Base-by-base conservation (phyloP, 2,113 vertebrate genomes). In the Puffinus mauretanicus region DNA sequence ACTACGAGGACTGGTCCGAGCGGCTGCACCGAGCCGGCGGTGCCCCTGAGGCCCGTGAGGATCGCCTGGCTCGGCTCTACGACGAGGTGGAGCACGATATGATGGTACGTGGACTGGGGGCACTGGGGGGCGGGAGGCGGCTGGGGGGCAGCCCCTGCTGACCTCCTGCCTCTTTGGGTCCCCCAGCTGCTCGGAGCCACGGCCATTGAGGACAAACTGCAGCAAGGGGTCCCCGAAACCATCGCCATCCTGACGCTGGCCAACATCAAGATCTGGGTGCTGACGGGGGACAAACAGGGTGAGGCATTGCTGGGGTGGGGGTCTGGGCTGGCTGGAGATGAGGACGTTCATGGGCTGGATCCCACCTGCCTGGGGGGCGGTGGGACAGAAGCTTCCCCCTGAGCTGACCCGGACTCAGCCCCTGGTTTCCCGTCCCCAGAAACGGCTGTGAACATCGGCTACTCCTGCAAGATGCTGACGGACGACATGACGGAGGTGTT, bases 251-350 rank as follows among this genome's bases (percentile, higher is more conserved):
- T 99, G 36, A 99, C 99, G 0, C 96, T 99, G 91, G 99, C 99
- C 92, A 99, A 99, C 97, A 99, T 99, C 95, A 99, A 99, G 97
- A 99, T 99, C 92, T 99, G 99, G 99, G 99, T 99, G 96, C 98
- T 99, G 36, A 99, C 99, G 0, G 99, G 99, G 90, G 99, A 99
- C 97, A 99, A 99, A 30, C 99, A 99, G 96, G 99, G 99, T 99
- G 96, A 98, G 97, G 44, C 9, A 0, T 44, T 5, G 69, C 72
- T 60, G 75, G 38, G 34, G 29, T 7, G 14, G 44, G 72, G 21
- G 25, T 19, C 32, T 47, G 70, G 25, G 22, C 36, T 51, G 49
- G 58, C 44, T 52, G 49, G 58, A n/a, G 55, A 25, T 2, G 7
- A 32, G 38, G 29, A 52, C 3, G 2, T 26, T 52, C 34, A 3